These are phyloP conservation scores for Saccostrea cuccullata DNA, from an alignment of 1,140 invertebrate species.

Conservation along the genomic window DNA sequence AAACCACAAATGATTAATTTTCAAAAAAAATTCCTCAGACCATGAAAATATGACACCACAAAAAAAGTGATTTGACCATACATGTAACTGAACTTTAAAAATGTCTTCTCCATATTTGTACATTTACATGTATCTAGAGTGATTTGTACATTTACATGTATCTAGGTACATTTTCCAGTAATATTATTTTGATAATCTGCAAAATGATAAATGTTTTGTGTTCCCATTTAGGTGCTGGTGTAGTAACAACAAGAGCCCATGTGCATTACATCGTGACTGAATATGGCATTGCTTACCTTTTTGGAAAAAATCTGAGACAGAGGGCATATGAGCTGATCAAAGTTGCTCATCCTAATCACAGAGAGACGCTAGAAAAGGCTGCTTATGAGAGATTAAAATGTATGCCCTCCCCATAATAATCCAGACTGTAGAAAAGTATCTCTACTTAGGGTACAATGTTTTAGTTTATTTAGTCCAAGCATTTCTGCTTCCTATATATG, in stretches of 20 bases:
- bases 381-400: slow-evolving; percentile 92
- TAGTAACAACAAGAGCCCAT: slow-evolving; percentile 94
- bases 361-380: slow-evolving; percentile 88
- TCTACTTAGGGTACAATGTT: background rate
- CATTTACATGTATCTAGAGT: no score
- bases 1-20: no score
- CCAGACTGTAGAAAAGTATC: background rate
- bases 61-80: no score
- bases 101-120: no score
- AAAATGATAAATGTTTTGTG: background rate
- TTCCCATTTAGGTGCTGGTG: slow-evolving; percentile 88
- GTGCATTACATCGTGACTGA: slow-evolving; percentile 96
- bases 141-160: no score
- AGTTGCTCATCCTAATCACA: slow-evolving; percentile 93
- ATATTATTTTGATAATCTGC: no score
- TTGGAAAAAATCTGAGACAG: slow-evolving; percentile 93
- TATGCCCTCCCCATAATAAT: slow-evolving; percentile 86
- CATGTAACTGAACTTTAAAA: no score
- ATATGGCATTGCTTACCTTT: slow-evolving; percentile 92
- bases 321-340: slow-evolving; percentile 93
- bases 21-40: no score
- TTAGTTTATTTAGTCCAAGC: no score
- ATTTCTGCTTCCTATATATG: no score
- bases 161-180: no score
- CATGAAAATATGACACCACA: no score